Percentiles rank a stretch among this genome's conserved stretches.
phyloP scores from a whole-genome alignment of 2,888 invertebrate species.

The Drosophila paranaensis region DNA sequence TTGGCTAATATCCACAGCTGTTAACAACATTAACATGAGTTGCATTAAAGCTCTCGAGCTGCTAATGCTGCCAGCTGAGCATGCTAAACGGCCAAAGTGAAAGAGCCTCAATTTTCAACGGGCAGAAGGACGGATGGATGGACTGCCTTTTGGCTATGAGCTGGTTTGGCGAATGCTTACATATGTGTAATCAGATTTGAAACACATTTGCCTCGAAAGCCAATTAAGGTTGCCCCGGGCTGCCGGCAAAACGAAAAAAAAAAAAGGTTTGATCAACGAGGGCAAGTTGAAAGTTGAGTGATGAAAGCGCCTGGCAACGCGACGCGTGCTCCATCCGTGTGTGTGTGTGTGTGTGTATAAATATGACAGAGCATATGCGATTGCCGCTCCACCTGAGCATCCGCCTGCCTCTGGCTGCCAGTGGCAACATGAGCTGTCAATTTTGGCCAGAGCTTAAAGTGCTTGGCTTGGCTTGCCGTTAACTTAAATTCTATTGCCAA shows the following conservation, averaged over 20 bases:
- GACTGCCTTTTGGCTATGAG: slow-evolving; percentile 11
- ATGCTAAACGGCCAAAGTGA: neutral
- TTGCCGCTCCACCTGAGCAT: neutral
- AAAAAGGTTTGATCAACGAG: slow-evolving; percentile 58
- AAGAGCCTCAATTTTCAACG: slow-evolving; percentile 19
- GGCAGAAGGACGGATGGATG: neutral
- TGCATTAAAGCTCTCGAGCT: slow-evolving; percentile 14
- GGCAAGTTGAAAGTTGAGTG: neutral
- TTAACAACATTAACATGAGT: slow-evolving; percentile 21
- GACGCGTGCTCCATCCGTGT: neutral
- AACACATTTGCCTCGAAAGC: slow-evolving; percentile 66
- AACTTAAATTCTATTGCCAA: slow-evolving; percentile 63
- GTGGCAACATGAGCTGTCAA: slow-evolving; percentile 30
- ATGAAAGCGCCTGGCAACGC: slow-evolving; percentile 14
- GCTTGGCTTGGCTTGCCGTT: slow-evolving; percentile 19
- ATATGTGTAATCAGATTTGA: slow-evolving; percentile 57
- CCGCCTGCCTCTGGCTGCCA: slow-evolving; percentile 1
- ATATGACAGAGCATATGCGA: slow-evolving; percentile 33
- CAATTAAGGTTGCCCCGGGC: slow-evolving; percentile 60
- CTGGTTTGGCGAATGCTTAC: slow-evolving; percentile 35
- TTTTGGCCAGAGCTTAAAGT: slow-evolving; percentile 45
- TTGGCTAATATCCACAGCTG: slow-evolving; percentile 16
- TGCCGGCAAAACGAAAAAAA: slow-evolving; percentile 7
- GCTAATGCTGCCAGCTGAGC: slow-evolving; percentile 2
- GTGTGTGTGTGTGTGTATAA: slow-evolving; percentile 14